Evolutionary conservation across 2,888 invertebrate genomes (phyloP).

Genomic region (Leucozona laternaria): DNA sequence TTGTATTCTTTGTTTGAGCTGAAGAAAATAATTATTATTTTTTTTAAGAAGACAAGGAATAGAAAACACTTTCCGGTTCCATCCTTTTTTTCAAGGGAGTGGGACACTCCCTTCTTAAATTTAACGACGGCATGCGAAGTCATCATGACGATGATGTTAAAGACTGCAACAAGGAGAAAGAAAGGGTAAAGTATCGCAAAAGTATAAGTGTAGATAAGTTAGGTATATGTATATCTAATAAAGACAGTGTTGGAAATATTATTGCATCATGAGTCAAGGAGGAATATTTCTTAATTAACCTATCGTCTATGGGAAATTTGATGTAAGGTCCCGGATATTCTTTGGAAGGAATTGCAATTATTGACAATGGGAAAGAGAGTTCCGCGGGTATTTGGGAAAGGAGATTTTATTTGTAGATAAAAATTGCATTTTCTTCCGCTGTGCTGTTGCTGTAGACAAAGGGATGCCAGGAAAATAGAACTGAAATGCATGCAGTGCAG

Average conservation of each 20-base stretch:
- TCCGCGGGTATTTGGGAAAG: neutral
- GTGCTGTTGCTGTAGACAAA: neutral
- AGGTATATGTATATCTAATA: no score
- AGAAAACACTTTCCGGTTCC: neutral
- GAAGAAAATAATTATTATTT: neutral
- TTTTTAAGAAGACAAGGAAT: neutral
- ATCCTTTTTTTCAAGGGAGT: neutral
- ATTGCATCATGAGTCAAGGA: constrained; percentile 7
- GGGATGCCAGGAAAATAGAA: neutral
- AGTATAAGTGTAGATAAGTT: no score
- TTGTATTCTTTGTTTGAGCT: neutral
- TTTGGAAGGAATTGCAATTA: neutral
- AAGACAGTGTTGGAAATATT: neutral
- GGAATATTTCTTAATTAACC: constrained; percentile 10
- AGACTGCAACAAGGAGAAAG: neutral
- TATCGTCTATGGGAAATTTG: neutral
- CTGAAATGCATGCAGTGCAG: neutral
- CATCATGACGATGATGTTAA: neutral
- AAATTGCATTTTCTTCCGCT: neutral
- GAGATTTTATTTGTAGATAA: neutral
- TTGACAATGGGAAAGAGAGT: neutral
- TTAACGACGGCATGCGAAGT: neutral
- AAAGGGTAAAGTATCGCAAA: neutral
- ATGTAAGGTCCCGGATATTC: constrained; percentile 2
- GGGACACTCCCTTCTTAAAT: neutral